Evolutionary conservation across 2,797 vertebrate genomes (phyloP).

Genomic region (Taeniopygia guttata): DNA sequence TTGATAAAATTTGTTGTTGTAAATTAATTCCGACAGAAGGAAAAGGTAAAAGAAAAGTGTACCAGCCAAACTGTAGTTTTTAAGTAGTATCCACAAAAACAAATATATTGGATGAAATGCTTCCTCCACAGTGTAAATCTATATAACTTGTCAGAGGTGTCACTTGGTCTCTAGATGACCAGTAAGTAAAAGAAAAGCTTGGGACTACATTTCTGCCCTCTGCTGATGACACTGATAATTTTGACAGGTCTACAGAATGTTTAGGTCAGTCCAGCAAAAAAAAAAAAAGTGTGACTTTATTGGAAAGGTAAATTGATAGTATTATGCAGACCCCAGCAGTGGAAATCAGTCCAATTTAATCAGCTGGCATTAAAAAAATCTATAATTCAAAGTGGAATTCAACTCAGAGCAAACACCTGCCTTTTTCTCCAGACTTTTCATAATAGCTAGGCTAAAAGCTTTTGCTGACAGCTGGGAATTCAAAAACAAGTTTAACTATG

Average conservation of each 20-base stretch:
- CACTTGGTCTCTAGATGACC: not conserved
- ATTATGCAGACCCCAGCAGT: not conserved
- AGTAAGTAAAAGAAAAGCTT: not conserved
- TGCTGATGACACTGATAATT: not conserved
- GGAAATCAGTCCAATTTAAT: not conserved
- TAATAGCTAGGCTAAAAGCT: not conserved
- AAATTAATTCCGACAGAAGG: not conserved
- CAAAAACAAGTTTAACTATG: not conserved
- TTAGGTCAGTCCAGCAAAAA: not conserved
- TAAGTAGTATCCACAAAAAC: not conserved
- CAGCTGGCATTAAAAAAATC: not conserved
- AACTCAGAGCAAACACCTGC: not conserved
- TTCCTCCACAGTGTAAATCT: not conserved
- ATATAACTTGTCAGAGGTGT: not conserved
- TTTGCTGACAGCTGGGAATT: not conserved
- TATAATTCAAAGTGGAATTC: not conserved
- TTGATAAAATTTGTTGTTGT: not conserved
- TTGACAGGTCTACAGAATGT: not conserved
- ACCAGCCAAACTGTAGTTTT: not conserved
- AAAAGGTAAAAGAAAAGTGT: not conserved
- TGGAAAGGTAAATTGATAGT: not conserved
- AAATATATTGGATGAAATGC: not conserved
- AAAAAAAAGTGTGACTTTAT: not conserved
- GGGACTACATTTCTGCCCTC: not conserved
- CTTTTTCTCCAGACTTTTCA: not conserved